phyloP scores from a whole-genome alignment of 2,888 invertebrate species.

The Hermaeophaga mercurialis region DNA sequence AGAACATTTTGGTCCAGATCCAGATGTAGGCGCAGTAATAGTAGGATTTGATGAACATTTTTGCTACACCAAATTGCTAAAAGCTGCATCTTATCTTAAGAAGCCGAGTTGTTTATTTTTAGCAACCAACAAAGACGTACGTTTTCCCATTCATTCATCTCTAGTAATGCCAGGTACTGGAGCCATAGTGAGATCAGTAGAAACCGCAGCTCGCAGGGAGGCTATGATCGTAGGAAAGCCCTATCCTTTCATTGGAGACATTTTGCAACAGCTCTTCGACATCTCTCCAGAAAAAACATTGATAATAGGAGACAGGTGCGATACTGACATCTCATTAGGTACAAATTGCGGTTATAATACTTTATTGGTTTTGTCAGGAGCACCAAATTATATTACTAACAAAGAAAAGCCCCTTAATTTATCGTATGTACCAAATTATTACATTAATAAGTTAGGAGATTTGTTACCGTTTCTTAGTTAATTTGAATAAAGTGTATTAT shows the following conservation, averaged over 20 bases:
- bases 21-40: slow-evolving; percentile 89
- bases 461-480: slow-evolving; percentile 48
- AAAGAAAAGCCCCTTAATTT: slow-evolving; percentile 51
- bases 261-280: slow-evolving; percentile 69
- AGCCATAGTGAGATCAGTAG: slow-evolving; percentile 82
- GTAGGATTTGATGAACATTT: slow-evolving; percentile 95
- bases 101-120: slow-evolving; percentile 76
- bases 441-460: slow-evolving; percentile 73
- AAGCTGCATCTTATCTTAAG: slow-evolving; percentile 86
- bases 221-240: slow-evolving; percentile 92
- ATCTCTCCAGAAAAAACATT: slow-evolving; percentile 81
- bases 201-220: slow-evolving; percentile 79
- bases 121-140: slow-evolving; percentile 39
- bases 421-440: slow-evolving; percentile 73
- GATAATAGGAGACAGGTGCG: slow-evolving; percentile 91
- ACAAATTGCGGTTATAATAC: slow-evolving; percentile 87
- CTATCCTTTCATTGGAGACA: slow-evolving; percentile 77
- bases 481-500: too few relatives aligned
- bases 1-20: slow-evolving; percentile 68
- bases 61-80: slow-evolving; percentile 88
- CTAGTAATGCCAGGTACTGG: slow-evolving; percentile 67
- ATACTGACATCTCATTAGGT: slow-evolving; percentile 92
- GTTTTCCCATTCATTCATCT: slow-evolving; percentile 52
- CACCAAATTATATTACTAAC: slow-evolving; percentile 63
- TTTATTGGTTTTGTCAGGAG: slow-evolving; percentile 84